Conservation (phyloP, 1,140 invertebrate genomes). For the Magallana ariakensis region DNA sequence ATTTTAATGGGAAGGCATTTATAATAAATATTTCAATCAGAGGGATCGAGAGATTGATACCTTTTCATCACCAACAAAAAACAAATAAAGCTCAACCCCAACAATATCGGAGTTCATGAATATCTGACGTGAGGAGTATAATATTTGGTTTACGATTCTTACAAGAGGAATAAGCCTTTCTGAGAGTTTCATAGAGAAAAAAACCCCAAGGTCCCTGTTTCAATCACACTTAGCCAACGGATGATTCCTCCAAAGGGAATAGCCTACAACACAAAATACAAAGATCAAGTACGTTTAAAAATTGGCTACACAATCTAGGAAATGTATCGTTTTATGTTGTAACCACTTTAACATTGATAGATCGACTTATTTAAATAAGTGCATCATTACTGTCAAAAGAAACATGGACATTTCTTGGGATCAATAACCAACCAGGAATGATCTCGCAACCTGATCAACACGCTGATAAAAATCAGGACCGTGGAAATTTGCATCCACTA, state of each 20-base stretch:
- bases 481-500: background rate
- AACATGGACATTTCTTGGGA: background rate
- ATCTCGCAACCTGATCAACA: background rate
- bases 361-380: conserved; percentile 19
- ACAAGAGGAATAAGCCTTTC: too few species aligned
- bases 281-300: background rate
- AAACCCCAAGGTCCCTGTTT: background rate
- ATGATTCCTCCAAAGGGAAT: background rate
- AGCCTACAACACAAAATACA: background rate
- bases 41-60: too few species aligned
- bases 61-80: too few species aligned
- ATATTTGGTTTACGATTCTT: too few species aligned
- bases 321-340: conserved; percentile 5
- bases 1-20: background rate
- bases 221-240: background rate
- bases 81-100: too few species aligned
- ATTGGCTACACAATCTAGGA: background rate
- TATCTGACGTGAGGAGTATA: too few species aligned
- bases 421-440: background rate
- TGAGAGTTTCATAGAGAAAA: too few species aligned
- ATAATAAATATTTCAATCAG: too few species aligned
- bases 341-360: background rate
- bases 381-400: conserved; percentile 13
- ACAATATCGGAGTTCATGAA: too few species aligned
- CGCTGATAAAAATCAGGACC: background rate